Percentiles rank a stretch among this genome's conserved stretches.
phyloP scores from a whole-genome alignment of 2,113 vertebrate genomes.

The Cepphus grylle region DNA sequence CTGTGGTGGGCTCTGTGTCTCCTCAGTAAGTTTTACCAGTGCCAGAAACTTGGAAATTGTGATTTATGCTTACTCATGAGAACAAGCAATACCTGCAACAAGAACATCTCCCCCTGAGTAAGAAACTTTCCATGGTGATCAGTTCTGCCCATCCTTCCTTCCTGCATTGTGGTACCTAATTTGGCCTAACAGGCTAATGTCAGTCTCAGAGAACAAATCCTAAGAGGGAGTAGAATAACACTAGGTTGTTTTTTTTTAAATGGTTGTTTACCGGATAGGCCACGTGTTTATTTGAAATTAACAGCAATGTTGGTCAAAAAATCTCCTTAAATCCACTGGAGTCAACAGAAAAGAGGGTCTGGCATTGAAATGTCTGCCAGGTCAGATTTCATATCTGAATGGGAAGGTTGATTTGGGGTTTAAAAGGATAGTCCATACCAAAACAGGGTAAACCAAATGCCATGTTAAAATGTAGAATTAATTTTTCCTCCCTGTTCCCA shows the following conservation, averaged over 20 bases:
- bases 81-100: not conserved
- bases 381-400: not conserved
- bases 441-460: not conserved
- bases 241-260: not conserved
- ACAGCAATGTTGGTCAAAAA: not conserved
- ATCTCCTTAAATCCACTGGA: not conserved
- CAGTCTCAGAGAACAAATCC: not conserved
- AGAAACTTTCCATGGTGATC: not conserved
- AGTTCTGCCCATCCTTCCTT: not conserved
- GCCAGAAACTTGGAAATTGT: not conserved
- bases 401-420: not conserved
- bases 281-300: not conserved
- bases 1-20: not conserved
- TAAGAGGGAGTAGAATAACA: not conserved
- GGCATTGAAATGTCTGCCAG: not conserved
- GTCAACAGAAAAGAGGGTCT: not conserved
- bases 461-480: not conserved
- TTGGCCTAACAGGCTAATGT: not conserved
- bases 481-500: not conserved
- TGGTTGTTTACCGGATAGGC: not conserved
- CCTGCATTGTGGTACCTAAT: fast-evolving
- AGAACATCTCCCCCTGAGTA: not conserved
- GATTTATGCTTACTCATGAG: not conserved
- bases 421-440: not conserved
- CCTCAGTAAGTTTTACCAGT: not conserved